Conservation (phyloP, 2,888 invertebrate species). For the Pterostichus madidus region DNA sequence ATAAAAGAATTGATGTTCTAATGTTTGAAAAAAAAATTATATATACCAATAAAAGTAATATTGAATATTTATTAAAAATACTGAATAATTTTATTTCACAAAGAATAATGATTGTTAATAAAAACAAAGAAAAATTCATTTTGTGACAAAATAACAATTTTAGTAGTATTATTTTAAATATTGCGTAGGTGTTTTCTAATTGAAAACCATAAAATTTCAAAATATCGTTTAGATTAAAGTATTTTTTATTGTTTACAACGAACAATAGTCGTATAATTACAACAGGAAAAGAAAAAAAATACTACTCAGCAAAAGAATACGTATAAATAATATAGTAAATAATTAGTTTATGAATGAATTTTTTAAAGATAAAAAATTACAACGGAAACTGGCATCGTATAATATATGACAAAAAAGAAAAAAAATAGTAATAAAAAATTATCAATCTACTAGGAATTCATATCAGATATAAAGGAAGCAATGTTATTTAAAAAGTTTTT, state of each 20-base stretch:
- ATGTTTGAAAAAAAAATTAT: no score
- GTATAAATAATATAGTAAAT: slow-evolving; percentile 25
- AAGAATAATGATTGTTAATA: no score
- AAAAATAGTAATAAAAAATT: no score
- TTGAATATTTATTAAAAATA: no score
- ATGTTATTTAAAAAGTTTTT: slow-evolving; percentile 49
- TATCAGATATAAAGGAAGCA: slow-evolving; percentile 49
- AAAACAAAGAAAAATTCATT: no score
- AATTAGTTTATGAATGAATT: slow-evolving; percentile 44
- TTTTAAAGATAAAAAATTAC: slow-evolving; percentile 37
- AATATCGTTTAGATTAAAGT: neutral
- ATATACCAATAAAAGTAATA: no score
- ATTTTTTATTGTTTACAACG: slow-evolving; percentile 16
- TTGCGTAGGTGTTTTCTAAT: no score
- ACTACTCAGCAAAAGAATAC: neutral
- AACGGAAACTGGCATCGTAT: slow-evolving; percentile 15
- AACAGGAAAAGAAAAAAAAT: slow-evolving; percentile 14
- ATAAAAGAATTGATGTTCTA: no score
- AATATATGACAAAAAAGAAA: no score
- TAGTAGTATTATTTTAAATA: no score
- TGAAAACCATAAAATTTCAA: slow-evolving; percentile 7
- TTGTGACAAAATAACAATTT: no score
- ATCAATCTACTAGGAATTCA: slow-evolving; percentile 43
- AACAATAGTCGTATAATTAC: slow-evolving; percentile 8
- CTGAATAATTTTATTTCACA: no score